A percentile compares a stretch with the other conserved stretches of the same genome.
Conservation (phyloP, 2,888 invertebrate genomes). For the Psylliodes chrysocephalus region DNA sequence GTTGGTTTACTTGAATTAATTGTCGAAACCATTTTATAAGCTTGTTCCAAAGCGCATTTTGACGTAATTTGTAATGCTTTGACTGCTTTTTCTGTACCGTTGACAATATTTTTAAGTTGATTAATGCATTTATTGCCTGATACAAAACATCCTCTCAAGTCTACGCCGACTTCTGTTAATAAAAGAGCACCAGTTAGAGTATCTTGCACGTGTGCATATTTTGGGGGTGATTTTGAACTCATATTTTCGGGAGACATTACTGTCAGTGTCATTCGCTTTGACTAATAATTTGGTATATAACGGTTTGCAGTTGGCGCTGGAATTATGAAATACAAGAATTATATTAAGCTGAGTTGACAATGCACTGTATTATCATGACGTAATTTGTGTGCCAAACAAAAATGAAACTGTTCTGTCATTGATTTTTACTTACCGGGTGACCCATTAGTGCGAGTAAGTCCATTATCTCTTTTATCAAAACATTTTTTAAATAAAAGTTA, state of each 20-base stretch:
- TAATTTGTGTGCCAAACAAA: no score
- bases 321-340: no score
- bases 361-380: no score
- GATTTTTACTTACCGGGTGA: no score
- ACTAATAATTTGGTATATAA: conserved; percentile 5
- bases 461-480: no score
- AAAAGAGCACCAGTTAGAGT: conserved; percentile 50
- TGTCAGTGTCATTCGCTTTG: conserved; percentile 22
- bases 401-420: no score
- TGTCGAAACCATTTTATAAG: conserved; percentile 56
- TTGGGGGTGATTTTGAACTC: conserved; percentile 14
- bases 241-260: conserved; percentile 23
- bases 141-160: conserved; percentile 59
- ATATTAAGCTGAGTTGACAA: no score
- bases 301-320: background rate
- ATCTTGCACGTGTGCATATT: conserved; percentile 3
- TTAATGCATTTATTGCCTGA: conserved; percentile 62
- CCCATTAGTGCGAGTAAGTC: no score
- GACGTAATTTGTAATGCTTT: conserved; percentile 58
- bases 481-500: no score
- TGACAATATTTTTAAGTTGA: conserved; percentile 59
- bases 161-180: conserved; percentile 63
- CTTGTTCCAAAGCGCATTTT: conserved; percentile 57
- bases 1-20: conserved; percentile 32
- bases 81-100: conserved; percentile 59